Percentiles rank a stretch among this genome's conserved stretches.
phyloP scores from a whole-genome alignment of 2,113 vertebrate genomes.

The Pluvialis apricaria region DNA sequence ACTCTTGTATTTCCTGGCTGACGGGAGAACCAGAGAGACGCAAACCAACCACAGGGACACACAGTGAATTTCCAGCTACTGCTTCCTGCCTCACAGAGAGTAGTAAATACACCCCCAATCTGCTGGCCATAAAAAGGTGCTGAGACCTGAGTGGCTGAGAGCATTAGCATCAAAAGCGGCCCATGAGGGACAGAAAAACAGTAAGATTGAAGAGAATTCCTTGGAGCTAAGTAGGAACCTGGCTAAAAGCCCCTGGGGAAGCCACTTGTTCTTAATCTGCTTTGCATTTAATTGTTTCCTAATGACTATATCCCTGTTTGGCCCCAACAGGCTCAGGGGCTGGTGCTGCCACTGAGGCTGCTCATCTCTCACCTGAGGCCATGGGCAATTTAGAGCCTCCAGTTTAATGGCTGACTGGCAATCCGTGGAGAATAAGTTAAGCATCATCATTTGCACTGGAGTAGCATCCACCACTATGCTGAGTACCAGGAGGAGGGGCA shows the following conservation, averaged over 20 bases:
- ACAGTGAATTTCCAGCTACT: not conserved
- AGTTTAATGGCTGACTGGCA: not conserved
- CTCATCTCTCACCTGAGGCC: not conserved
- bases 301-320: conserved; percentile 16
- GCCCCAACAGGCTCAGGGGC: not conserved
- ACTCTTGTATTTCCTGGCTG: not conserved
- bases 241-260: conserved; percentile 14
- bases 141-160: conserved; percentile 1
- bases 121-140: conserved; percentile 11
- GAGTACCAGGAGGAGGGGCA: not conserved
- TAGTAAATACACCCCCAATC: not conserved
- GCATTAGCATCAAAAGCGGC: not conserved
- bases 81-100: not conserved
- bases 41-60: not conserved
- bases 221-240: conserved; percentile 29
- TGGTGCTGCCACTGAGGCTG: not conserved
- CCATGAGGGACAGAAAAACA: not conserved
- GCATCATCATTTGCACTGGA: not conserved
- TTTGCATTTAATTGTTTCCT: conserved; percentile 52
- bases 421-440: not conserved
- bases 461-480: not conserved
- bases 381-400: not conserved
- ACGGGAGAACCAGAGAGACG: not conserved
- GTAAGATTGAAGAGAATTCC: conserved; percentile 18
- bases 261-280: conserved; percentile 36